Evolutionary conservation across 2,113 vertebrate species (phyloP).

Genomic region (cat (Felis catus)): F.catus_Fca126_mat1.0 CM031412.1:34919001-34919500

Average conservation of each 20-base stretch:
- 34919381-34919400: background rate
- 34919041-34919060: background rate
- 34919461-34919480: background rate
- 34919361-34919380: background rate
- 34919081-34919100: background rate
- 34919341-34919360: background rate
- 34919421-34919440: background rate
- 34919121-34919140: background rate
- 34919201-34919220: background rate
- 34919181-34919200: background rate
- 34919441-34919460: background rate
- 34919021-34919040: slow-evolving; percentile 13
- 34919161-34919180: background rate
- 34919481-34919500: background rate
- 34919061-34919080: background rate
- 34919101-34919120: background rate
- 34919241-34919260: background rate
- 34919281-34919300: background rate
- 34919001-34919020: slow-evolving; percentile 60
- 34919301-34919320: background rate
- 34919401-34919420: background rate
- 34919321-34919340: background rate
- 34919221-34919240: background rate
- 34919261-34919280: background rate
- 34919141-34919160: background rate